Conservation (phyloP, 2,797 vertebrate genomes). For the Sebastes elongatus region DNA sequence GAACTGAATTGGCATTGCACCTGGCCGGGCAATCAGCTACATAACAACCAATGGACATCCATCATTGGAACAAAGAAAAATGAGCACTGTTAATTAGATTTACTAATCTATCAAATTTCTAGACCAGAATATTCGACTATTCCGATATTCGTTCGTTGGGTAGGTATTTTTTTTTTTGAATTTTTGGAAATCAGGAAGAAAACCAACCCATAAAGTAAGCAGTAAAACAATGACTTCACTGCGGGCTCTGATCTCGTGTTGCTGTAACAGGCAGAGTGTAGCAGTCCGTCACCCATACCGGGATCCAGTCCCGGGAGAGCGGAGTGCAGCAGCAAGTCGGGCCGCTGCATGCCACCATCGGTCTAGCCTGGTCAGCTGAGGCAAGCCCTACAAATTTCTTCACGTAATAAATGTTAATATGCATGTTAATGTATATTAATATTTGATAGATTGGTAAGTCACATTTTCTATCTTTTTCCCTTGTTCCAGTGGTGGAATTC, state of each 20-base stretch:
- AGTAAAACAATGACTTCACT: no score
- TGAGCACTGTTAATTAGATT: background rate
- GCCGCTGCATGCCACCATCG: no score
- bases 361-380: no score
- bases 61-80: background rate
- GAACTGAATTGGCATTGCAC: background rate
- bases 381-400: no score
- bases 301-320: no score
- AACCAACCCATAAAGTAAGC: no score
- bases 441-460: no score
- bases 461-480: background rate
- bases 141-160: background rate
- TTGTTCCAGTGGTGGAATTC: background rate
- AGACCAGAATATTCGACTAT: background rate
- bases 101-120: background rate
- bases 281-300: no score
- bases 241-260: no score
- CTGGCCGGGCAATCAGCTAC: background rate
- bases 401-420: background rate
- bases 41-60: background rate
- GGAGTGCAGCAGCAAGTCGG: no score
- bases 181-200: background rate
- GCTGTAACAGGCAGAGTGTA: no score
- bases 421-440: no score
- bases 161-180: fast-evolving